Percentiles rank a stretch among this genome's conserved stretches.
These are phyloP conservation scores for Ammodramus savannarum DNA, from an alignment of 2,113 vertebrate species.

Conservation along the genomic window DNA sequence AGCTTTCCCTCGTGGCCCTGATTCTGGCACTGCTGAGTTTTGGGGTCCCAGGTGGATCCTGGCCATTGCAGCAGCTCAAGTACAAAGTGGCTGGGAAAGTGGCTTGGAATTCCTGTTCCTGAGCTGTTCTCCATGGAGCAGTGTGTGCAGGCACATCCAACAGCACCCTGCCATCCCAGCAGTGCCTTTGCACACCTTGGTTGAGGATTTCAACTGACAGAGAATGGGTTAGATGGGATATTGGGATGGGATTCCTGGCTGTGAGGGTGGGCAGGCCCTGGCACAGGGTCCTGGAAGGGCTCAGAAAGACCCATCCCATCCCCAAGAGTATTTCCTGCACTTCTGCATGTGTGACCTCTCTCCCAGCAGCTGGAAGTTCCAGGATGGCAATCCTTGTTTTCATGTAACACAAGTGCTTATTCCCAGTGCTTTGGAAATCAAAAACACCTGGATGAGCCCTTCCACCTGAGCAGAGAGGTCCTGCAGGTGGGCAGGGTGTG, in stretches of 20 bases:
- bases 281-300: neutral
- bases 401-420: rapidly evolving
- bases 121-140: neutral
- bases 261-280: neutral
- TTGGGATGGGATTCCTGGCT: neutral
- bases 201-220: neutral
- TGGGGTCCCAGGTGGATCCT: neutral
- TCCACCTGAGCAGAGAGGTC: neutral
- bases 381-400: neutral
- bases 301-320: neutral
- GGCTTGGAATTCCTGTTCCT: neutral
- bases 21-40: neutral
- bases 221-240: neutral
- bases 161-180: neutral
- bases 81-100: neutral
- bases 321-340: neutral
- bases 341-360: rapidly evolving
- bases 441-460: neutral
- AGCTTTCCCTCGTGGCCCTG: neutral
- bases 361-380: neutral
- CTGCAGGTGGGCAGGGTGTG: neutral
- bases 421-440: neutral
- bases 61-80: neutral
- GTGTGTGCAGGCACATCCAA: rapidly evolving
- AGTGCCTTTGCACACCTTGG: neutral